Evolutionary conservation across 2,113 vertebrate genomes (phyloP).

Genomic region (Ibidorhyncha struthersii): DNA sequence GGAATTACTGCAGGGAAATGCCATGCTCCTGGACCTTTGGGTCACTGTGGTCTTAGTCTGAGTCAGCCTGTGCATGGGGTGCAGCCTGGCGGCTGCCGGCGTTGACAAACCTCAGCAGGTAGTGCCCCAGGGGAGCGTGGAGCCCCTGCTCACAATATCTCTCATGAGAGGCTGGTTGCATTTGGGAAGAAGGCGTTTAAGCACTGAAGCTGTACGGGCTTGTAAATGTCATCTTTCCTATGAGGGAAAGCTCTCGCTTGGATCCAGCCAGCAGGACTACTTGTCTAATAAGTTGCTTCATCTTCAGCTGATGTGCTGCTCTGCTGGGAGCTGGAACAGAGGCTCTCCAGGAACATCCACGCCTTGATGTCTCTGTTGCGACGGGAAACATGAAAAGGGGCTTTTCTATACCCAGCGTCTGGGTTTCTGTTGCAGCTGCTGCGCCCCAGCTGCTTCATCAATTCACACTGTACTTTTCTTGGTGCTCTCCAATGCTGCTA

Average conservation of each 20-base stretch:
- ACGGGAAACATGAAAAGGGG: not conserved
- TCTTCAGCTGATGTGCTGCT: not conserved
- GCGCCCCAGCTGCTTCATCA: not conserved
- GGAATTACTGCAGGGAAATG: not conserved
- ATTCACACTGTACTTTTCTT: not conserved
- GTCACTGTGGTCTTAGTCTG: not conserved
- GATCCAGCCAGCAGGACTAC: not conserved
- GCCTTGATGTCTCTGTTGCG: not conserved
- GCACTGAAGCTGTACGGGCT: not conserved
- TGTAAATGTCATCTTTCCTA: not conserved
- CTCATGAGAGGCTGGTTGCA: not conserved
- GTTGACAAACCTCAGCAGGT: not conserved
- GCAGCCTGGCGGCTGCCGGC: accelerated
- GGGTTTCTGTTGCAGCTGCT: not conserved
- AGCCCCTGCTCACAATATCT: not conserved
- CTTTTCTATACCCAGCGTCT: not conserved
- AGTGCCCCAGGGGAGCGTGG: not conserved
- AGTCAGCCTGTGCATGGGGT: too few species aligned
- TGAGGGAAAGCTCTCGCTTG: not conserved
- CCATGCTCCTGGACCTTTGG: not conserved
- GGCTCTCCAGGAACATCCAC: not conserved
- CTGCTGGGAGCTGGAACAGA: slow-evolving; percentile 23
- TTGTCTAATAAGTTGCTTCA: slow-evolving; percentile 11
- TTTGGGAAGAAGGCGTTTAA: not conserved
- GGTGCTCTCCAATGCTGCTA: not conserved